Conservation (phyloP, 1,140 invertebrate genomes). For the Drosophila kohkoa region DNA sequence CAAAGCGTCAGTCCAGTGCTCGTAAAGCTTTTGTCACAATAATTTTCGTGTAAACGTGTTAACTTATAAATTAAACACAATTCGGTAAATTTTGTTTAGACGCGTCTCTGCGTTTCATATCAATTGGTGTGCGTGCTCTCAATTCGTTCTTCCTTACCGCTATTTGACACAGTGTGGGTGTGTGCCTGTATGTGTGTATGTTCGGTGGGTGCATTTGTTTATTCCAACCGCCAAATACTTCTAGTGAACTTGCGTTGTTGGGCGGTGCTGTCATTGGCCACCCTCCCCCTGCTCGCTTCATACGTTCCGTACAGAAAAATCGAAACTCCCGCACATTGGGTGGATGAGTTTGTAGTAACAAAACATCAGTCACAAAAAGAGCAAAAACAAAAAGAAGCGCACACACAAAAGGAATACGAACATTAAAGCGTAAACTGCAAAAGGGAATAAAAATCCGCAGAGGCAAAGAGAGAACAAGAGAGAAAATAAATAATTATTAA, state of each 20-base stretch:
- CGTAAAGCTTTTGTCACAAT: slow-evolving; percentile 29
- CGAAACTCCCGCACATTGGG: slow-evolving; percentile 65
- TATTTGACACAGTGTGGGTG: background rate
- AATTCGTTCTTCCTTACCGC: slow-evolving; percentile 2
- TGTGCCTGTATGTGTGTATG: slow-evolving; percentile 16
- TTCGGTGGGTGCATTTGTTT: slow-evolving; percentile 55
- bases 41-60: slow-evolving; percentile 37
- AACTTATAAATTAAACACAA: slow-evolving; percentile 51
- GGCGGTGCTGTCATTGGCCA: slow-evolving; percentile 54
- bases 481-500: slow-evolving; percentile 22
- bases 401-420: slow-evolving; percentile 25
- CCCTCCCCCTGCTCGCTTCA: background rate
- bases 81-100: slow-evolving; percentile 18
- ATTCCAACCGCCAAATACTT: slow-evolving; percentile 48
- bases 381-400: slow-evolving; percentile 12
- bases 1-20: slow-evolving; percentile 16
- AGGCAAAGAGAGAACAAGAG: slow-evolving; percentile 2
- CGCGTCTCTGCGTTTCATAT: slow-evolving; percentile 11
- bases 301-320: slow-evolving; percentile 57
- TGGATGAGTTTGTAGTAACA: slow-evolving; percentile 11
- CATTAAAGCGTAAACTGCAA: slow-evolving; percentile 17
- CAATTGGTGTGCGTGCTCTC: slow-evolving; percentile 8
- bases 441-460: background rate
- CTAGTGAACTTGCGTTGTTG: slow-evolving; percentile 61
- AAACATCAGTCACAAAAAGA: slow-evolving; percentile 21